Conservation (phyloP, 1,140 invertebrate genomes). For the Solen grandis region DNA sequence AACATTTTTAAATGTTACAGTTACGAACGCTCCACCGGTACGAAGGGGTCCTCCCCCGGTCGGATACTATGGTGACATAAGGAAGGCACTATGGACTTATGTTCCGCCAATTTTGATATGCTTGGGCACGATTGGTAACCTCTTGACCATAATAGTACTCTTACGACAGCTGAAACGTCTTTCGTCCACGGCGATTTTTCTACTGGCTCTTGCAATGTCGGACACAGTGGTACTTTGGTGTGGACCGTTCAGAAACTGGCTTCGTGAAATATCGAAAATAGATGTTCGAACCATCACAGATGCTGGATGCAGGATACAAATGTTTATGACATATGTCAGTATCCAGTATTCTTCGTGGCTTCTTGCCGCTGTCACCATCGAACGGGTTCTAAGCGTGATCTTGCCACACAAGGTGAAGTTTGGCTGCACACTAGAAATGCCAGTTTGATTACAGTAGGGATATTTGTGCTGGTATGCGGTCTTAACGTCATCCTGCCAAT, state of each 20-base stretch:
- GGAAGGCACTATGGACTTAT: conserved; percentile 17
- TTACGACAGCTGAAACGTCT: conserved; percentile 17
- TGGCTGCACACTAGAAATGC: conserved; percentile 43
- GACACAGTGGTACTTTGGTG: conserved; percentile 62
- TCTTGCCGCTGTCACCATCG: conserved; percentile 64
- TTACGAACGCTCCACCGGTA: too few species aligned
- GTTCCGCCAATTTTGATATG: conserved; percentile 57
- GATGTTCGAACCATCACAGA: conserved; percentile 54
- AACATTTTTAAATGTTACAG: too few species aligned
- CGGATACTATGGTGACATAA: conserved; percentile 19
- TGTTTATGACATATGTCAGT: conserved; percentile 54
- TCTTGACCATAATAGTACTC: conserved; percentile 54
- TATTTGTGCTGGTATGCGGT: background rate
- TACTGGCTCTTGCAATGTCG: conserved; percentile 56
- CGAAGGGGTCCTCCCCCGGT: conserved; percentile 4
- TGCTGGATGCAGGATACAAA: conserved; percentile 57
- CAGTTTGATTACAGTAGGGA: background rate
- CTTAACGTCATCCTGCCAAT: conserved; percentile 14
- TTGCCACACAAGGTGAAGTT: conserved; percentile 56
- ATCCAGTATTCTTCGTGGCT: conserved; percentile 65
- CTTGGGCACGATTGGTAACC: conserved; percentile 62
- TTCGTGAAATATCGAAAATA: conserved; percentile 41
- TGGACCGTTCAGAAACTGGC: conserved; percentile 63
- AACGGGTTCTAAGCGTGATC: conserved; percentile 62
- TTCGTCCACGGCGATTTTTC: conserved; percentile 54